These are phyloP conservation scores for Syngnathus typhle DNA, from an alignment of 2,113 vertebrate genomes.

Conservation along the genomic window DNA sequence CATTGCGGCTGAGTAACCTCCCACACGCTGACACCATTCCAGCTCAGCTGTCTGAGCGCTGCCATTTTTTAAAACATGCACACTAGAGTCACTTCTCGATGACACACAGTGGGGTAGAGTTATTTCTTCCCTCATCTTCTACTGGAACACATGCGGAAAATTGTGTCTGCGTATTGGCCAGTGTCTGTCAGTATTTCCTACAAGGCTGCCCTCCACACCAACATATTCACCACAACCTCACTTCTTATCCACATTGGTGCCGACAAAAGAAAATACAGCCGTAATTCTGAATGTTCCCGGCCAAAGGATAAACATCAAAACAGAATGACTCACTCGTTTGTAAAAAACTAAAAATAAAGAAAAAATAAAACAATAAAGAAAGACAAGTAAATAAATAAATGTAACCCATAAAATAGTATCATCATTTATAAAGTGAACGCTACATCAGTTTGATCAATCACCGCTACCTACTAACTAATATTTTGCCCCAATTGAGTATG, in stretches of 20 bases:
- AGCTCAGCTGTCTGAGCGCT: conserved; percentile 12
- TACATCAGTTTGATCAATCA: too few species aligned
- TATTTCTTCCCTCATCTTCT: conserved; percentile 32
- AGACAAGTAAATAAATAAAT: not conserved
- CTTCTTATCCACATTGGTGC: conserved; percentile 22
- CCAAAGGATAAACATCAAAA: conserved; percentile 20
- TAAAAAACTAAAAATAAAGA: not conserved
- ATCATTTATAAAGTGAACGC: too few species aligned
- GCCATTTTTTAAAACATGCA: conserved; percentile 22
- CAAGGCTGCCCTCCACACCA: conserved; percentile 28
- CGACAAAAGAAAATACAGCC: conserved; percentile 22
- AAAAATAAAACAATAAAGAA: conserved; percentile 11
- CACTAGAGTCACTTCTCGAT: conserved; percentile 29
- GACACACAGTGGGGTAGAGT: conserved; percentile 42
- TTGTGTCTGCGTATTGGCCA: conserved; percentile 36
- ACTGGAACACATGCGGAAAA: conserved; percentile 39
- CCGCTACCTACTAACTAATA: too few species aligned
- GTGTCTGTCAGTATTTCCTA: conserved; percentile 30
- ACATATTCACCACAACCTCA: conserved; percentile 38
- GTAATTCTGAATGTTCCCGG: conserved; percentile 11
- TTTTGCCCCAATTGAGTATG: too few species aligned
- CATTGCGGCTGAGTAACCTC: conserved; percentile 43
- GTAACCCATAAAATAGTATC: too few species aligned
- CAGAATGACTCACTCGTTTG: conserved; percentile 27
- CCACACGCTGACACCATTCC: conserved; percentile 25